phyloP scores from a whole-genome alignment of 2,113 vertebrate species.

The Onychorhynchus coronatus region DNA sequence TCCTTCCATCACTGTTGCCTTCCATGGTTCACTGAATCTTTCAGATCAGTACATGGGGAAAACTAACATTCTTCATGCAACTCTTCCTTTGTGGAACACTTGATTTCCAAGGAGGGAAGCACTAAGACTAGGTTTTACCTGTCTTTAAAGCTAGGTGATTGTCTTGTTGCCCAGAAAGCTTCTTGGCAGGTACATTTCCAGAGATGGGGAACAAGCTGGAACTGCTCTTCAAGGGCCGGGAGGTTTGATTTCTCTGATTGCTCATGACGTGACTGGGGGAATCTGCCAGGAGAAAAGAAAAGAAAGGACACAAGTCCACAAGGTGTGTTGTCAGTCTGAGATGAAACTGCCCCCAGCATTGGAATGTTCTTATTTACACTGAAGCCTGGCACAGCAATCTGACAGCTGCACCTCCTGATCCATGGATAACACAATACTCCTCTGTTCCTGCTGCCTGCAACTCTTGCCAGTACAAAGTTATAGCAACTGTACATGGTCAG shows the following conservation, averaged over 20 bases:
- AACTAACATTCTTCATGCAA: not conserved
- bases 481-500: not conserved
- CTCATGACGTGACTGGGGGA: conserved; percentile 76
- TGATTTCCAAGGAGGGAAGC: not conserved
- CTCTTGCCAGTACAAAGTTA: not conserved
- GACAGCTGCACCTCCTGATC: not conserved
- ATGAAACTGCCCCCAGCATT: not conserved
- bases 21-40: not conserved
- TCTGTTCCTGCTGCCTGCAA: not conserved
- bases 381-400: not conserved
- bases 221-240: conserved; percentile 52
- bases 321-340: not conserved
- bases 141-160: conserved; percentile 3
- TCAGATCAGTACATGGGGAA: not conserved
- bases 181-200: not conserved
- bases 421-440: not conserved
- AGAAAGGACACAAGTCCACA: not conserved
- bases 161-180: conserved; percentile 32
- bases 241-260: conserved; percentile 67
- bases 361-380: not conserved
- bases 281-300: conserved; percentile 60
- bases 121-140: not conserved
- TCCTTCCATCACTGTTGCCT: not conserved
- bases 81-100: not conserved
- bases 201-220: conserved; percentile 36